phyloP scores from a whole-genome alignment of 1,140 invertebrate genomes.

The Heliconius hewitsoni region DNA sequence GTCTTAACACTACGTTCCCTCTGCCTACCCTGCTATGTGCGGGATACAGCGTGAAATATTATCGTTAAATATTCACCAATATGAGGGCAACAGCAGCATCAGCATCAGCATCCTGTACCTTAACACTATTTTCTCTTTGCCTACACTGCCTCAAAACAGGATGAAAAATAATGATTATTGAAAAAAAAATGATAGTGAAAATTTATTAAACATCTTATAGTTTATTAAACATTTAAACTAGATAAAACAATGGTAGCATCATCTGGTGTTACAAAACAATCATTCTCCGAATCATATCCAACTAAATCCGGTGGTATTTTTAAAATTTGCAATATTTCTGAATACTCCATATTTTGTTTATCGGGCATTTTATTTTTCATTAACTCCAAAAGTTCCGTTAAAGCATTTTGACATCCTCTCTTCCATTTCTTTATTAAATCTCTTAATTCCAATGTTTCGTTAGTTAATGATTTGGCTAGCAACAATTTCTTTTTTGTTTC shows the following conservation, averaged over 20 bases:
- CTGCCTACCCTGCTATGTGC: too few species aligned
- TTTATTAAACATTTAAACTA: conserved; percentile 45
- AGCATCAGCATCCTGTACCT: too few species aligned
- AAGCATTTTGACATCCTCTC: conserved; percentile 70
- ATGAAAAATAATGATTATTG: too few species aligned
- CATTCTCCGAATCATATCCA: conserved; percentile 71
- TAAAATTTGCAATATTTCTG: conserved; percentile 67
- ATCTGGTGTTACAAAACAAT: conserved; percentile 66
- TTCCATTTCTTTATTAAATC: conserved; percentile 73
- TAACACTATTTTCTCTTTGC: too few species aligned
- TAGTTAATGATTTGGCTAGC: conserved; percentile 56
- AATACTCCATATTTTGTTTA: conserved; percentile 63
- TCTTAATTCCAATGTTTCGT: conserved; percentile 66
- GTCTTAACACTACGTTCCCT: too few species aligned
- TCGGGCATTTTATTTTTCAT: conserved; percentile 70
- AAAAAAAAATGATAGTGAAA: too few species aligned
- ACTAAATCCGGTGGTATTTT: conserved; percentile 69
- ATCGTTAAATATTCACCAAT: too few species aligned
- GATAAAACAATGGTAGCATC: conserved; percentile 60
- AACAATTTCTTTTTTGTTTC: conserved; percentile 67
- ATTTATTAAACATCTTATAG: conserved; percentile 24
- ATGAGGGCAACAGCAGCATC: too few species aligned
- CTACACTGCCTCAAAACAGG: too few species aligned
- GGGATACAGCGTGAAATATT: too few species aligned
- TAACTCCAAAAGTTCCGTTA: conserved; percentile 66